Evolutionary conservation across 2,113 vertebrate species (phyloP), one percentile per base, ranked within the genome.

Genomic region (Odontesthes bonariensis): DNA sequence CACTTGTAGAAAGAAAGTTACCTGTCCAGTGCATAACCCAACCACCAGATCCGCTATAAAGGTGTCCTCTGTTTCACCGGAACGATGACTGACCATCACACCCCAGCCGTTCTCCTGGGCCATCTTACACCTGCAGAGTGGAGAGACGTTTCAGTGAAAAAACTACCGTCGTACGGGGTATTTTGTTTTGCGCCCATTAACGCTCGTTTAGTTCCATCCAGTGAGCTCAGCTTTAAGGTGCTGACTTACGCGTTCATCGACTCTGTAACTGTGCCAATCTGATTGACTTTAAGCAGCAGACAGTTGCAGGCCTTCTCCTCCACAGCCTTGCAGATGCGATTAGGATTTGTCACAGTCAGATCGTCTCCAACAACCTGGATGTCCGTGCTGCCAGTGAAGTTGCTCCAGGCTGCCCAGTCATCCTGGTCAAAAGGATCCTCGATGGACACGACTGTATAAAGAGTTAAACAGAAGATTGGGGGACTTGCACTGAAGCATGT

Each of bases 341-440:
- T 97, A 0, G 97, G 97, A 85, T 99, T 99, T 87, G 97, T 99
- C 81, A 99, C 98, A 0, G 97, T 99, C 85, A 99, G 94, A 63
- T 99, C 97, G 0, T 99, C 97, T 0, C 98, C 97, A 0, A 99
- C 98, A 62, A 99, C 95, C 92, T 99, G 97, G 90, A 98, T 96
- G 9, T 93, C 94, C 0, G 92, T 92, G 6, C 80, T 95, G 20
- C 60, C 94, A 0, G 98, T 99, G 89, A 99, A 97, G 77, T 94
- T 95, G 79, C 93, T 87, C 98, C 98, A 99, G 17, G 98, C 96
- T 1, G 40, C 77, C 97, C 97, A 99, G 87, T 99, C 97, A 12
- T 99, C 98, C 90, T 99, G 98, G 94, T 99, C 97, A 69, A 99
- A 99, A 0, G 97, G 97, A 76, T 99, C 97, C 83, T 99, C 97